Conservation (phyloP, 2,797 vertebrate genomes). For the Tokudaia tokunoshimensis region DNA sequence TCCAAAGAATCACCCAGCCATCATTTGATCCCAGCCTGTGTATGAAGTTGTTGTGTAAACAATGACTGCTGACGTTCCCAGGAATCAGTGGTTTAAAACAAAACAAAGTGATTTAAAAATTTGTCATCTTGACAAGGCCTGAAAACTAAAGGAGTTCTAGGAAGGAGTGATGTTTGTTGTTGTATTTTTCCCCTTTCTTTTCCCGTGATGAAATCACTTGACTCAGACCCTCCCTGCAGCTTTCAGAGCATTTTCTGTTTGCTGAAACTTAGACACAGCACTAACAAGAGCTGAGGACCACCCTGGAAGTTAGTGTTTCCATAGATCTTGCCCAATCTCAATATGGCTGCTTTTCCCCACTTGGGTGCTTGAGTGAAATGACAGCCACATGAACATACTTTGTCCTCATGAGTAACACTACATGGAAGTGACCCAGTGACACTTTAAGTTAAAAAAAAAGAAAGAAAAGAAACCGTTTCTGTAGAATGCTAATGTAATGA, state of each 20-base stretch:
- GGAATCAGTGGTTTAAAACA: not conserved
- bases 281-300: not conserved
- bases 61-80: slow-evolving; percentile 67
- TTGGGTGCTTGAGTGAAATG: slow-evolving; percentile 57
- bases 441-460: slow-evolving; percentile 8
- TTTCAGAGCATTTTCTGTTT: slow-evolving; percentile 51
- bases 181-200: not conserved
- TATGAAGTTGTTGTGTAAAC: slow-evolving; percentile 27
- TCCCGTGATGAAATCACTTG: slow-evolving; percentile 5
- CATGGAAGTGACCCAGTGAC: slow-evolving; percentile 60
- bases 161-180: slow-evolving; percentile 3
- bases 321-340: slow-evolving; percentile 44
- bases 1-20: slow-evolving; percentile 51
- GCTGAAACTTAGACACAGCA: slow-evolving; percentile 39
- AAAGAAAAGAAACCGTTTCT: not conserved
- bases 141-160: slow-evolving; percentile 11
- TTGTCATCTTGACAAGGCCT: slow-evolving; percentile 66
- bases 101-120: slow-evolving; percentile 30
- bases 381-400: slow-evolving; percentile 39
- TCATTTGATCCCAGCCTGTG: slow-evolving; percentile 66
- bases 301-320: slow-evolving; percentile 16
- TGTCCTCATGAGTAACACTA: slow-evolving; percentile 24
- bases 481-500: slow-evolving; percentile 71
- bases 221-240: not conserved
- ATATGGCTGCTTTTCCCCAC: slow-evolving; percentile 52